Percentiles rank a stretch among this genome's conserved stretches.
Conservation (phyloP, 2,113 vertebrate species). For the Laticauda colubrina region DNA sequence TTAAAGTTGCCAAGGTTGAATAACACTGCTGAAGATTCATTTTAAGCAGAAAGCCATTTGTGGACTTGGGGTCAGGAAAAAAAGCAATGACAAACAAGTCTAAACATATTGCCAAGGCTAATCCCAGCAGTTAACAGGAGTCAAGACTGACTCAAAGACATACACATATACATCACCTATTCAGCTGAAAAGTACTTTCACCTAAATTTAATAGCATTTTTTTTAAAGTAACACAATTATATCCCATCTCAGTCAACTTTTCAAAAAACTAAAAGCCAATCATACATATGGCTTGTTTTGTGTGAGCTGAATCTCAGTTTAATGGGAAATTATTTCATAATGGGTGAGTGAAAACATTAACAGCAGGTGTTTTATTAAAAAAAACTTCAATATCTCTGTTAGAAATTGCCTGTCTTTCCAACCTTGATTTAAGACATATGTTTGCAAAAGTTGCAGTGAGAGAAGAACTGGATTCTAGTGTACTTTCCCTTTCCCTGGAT, state of each 20-base stretch:
- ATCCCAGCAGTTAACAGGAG: neutral
- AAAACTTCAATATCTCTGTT: neutral
- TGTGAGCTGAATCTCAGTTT: neutral
- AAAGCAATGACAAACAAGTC: neutral
- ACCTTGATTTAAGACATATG: neutral
- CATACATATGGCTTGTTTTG: neutral
- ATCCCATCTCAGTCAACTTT: neutral
- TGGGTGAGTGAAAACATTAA: neutral
- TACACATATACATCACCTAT: neutral
- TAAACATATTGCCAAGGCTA: neutral
- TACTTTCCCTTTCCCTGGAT: neutral
- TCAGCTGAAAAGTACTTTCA: neutral
- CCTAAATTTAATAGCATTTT: neutral
- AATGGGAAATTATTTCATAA: neutral
- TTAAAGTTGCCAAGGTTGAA: neutral
- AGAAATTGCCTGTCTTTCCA: neutral
- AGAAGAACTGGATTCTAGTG: neutral
- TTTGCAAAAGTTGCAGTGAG: neutral
- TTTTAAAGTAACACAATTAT: neutral
- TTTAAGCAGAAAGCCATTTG: neutral
- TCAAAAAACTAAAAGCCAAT: neutral
- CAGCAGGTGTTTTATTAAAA: neutral
- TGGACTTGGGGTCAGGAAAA: neutral
- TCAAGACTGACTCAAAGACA: neutral
- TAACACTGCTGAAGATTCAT: neutral